phyloP scores from a whole-genome alignment of 2,113 vertebrate genomes.

The zebrafish (Danio rerio) region DNA sequence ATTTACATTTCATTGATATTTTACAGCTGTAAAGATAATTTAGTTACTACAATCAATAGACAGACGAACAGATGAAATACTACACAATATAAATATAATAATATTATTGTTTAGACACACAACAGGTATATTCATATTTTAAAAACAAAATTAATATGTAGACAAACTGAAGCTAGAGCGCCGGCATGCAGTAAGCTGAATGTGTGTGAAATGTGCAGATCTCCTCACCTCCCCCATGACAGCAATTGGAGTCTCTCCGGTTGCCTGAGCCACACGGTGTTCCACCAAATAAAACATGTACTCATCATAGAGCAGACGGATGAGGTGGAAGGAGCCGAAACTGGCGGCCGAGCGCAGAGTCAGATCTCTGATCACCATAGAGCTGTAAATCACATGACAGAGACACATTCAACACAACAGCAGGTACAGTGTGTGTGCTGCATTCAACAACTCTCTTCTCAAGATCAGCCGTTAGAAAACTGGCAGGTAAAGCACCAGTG shows the following conservation, averaged over 20 bases:
- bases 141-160: no score
- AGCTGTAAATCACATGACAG: constrained; percentile 74
- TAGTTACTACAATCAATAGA: no score
- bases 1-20: no score
- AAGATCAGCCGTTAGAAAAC: background rate
- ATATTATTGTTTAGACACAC: no score
- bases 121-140: no score
- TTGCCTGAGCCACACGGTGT: constrained; percentile 92
- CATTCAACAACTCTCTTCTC: background rate
- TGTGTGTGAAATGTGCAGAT: no score
- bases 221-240: constrained; percentile 95
- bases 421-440: background rate
- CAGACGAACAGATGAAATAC: no score
- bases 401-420: background rate
- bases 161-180: no score
- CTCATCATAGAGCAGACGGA: constrained; percentile 95
- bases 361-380: constrained; percentile 98
- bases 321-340: constrained; percentile 97
- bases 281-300: constrained; percentile 99
- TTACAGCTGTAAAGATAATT: no score
- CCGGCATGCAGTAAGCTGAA: no score
- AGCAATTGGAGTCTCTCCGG: constrained; percentile 93
- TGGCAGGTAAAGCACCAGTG: background rate
- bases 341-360: constrained; percentile 95
- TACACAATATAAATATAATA: no score